Evolutionary conservation across 92 coral and sea anemone genomes (phyloP), one percentile per base, ranked within the genome.

Genomic region (Porites rus): DNA sequence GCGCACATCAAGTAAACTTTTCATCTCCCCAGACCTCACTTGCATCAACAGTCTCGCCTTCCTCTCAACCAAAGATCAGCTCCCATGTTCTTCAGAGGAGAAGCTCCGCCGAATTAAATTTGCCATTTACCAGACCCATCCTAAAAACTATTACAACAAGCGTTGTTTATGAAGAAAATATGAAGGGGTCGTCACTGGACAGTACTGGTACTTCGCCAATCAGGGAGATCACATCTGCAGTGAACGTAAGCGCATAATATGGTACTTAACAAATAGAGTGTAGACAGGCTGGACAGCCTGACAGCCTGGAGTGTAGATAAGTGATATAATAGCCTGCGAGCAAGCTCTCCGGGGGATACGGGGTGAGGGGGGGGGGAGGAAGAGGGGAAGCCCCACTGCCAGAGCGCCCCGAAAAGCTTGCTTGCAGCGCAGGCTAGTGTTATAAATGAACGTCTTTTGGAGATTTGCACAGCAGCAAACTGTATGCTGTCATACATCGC

Each of bases 191-290:
- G 2, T 31, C 85, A 14, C 14, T 61, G 19, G 46, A 64, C 31
- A 8, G 67, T 22, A 17, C 8, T 20, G 75, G 54, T 10, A 14
- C 51, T 7, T 22, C 54, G n/a, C 22, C 62, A 2, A 56, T 5
- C 13, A 24, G 4, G 31, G 69, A 81, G n/a, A 10, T 54, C 50
- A 18, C 74, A 17, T 68, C 76, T 54, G 63, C 10, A 69, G n/a
- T 58, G 22, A 69, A 16, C 43, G 85, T 81, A 54, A 81, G 85
- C 69, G 12, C 61, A 10, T 8, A 56, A 56, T 56, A 14, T 10
- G 17, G 61, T 56, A 56, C 16, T 56, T 56, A 38, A 38, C 7
- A 38, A 38, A 38, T 38, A 38, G 46, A 38, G 46, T 38, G 46
- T 38, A 38, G 0, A 4, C 25, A 24, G 25, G 25, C 25, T 24